Evolutionary conservation across 2,113 vertebrate genomes (phyloP), one percentile per base, ranked within the genome.

Genomic region (Aspiorhynchus laticeps): DNA sequence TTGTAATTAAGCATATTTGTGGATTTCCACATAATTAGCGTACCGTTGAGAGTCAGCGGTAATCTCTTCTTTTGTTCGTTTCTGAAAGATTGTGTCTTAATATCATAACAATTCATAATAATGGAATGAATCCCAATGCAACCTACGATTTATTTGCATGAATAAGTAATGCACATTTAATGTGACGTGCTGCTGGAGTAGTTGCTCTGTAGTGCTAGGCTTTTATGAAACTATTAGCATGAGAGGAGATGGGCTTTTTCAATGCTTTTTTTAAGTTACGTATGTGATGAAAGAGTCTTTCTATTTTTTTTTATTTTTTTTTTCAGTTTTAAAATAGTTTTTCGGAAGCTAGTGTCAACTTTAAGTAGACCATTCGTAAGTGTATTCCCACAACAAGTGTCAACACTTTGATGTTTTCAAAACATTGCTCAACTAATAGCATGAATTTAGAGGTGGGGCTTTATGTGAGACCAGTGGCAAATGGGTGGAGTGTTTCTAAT

Each of bases 41-140:
- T 43, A 31, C 46, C 65, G 31, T 36, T 46, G 56, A 83, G 71
- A 77, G n/a, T 24, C 59, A 61, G 12, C 17, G 4, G 46, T 46
- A 81, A 74, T 81, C 80, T 56, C 8, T 17, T 85, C 65, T 75
- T 76, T 28, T 9, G 41, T 61, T 73, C 7, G 28, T 46, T 73
- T 91, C 89, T 69, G 43, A 82, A 61, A 88, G 87, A 89, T 87
- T 88, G 86, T 85, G 87, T 67, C 33, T 51, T 90, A 87, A 91
- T 92, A 90, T 93, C 91, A 88, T 84, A 92, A 90, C 91, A 86
- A 90, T 93, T 91, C 86, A 89, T 88, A 89, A 93, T 92, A 93
- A 95, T 91, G 86, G 92, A 94, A 94, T 93, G 93, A 94, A 93
- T 94, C 92, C 92, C 88, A 94, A 94, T 89, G 93, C 92, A 93